Percentiles rank a stretch among this genome's conserved stretches.
Conservation (phyloP, 2,113 vertebrate genomes). For the Cephalopterus ornatus region DNA sequence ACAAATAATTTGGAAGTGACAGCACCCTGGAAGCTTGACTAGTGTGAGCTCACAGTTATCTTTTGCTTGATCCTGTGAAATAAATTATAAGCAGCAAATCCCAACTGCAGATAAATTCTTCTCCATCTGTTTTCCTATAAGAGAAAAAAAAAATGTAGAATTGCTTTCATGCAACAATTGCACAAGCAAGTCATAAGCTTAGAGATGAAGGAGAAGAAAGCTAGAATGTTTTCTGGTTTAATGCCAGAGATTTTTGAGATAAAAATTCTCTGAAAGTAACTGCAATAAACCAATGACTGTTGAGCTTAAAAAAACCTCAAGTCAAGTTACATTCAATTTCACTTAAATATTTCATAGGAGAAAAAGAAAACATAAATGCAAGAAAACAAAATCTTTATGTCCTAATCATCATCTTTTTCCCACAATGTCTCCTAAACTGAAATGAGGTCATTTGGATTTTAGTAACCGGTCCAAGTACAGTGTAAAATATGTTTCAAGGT, state of each 20-base stretch:
- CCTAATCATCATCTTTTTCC: slow-evolving; percentile 58
- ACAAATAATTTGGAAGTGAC: slow-evolving; percentile 28
- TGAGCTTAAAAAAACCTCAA: slow-evolving; percentile 67
- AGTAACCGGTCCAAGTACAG: slow-evolving; percentile 29
- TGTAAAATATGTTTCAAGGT: slow-evolving; percentile 38
- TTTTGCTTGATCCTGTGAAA: slow-evolving; percentile 66
- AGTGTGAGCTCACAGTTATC: slow-evolving; percentile 36
- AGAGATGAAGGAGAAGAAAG: slow-evolving; percentile 51
- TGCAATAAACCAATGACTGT: slow-evolving; percentile 64
- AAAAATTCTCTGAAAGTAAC: slow-evolving; percentile 68
- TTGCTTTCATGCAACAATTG: slow-evolving; percentile 62
- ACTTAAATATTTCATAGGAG: slow-evolving; percentile 73
- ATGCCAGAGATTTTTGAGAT: slow-evolving; percentile 70
- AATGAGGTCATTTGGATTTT: slow-evolving; percentile 51
- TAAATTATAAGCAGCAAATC: slow-evolving; percentile 72
- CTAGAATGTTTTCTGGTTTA: slow-evolving; percentile 61
- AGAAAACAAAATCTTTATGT: slow-evolving; percentile 62
- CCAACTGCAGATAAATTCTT: slow-evolving; percentile 67
- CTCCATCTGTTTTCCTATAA: slow-evolving; percentile 71
- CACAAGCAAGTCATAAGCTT: slow-evolving; percentile 63
- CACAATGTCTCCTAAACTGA: slow-evolving; percentile 36
- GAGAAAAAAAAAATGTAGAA: slow-evolving; percentile 56
- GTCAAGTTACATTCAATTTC: slow-evolving; percentile 72
- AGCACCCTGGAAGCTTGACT: slow-evolving; percentile 9
- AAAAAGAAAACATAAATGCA: slow-evolving; percentile 56